Evolutionary conservation across 2,888 invertebrate genomes (phyloP), one percentile per base, ranked within the genome.

Genomic region (Uloborus plumipes): DNA sequence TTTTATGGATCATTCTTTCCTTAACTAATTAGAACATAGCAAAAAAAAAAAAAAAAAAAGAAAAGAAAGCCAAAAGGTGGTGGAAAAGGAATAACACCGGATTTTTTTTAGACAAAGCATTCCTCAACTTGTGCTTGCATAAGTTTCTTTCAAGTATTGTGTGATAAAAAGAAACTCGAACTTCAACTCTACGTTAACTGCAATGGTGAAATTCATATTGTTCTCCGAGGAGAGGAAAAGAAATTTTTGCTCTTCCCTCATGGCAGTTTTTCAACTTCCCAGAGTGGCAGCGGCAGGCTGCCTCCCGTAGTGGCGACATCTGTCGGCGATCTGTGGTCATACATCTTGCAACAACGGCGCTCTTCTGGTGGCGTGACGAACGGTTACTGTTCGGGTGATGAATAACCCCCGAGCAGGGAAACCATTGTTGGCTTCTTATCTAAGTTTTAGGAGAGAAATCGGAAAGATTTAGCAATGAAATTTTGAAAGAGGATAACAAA

Each of bases 221-320:
- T 50, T 55, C 73, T 69, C 49, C 49, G 39, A 66, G 78, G 71
- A 66, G 26, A 49, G 61, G 53, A 59, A 69, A 67, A 47, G 47
- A 67, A 62, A 50, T 51, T 74, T 74, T 73, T 14, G n/a, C 39
- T 69, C 47, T 39, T 55, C 67, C 67, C 39, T 74, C 55, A 49
- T 39, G 39, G 11, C 39, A 39, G 31, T 76, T 76, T 80, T 80
- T 73, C 73, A 39, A 26, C 58, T 58, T 70, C 47, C 49, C 15
- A 14, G 80, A 75, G 80, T 81, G 80, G 80, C 80, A 81, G 61
- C 79, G 73, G 73, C 80, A 81, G 74, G 64, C 73, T 74, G 70
- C 80, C 80, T 74, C 74, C 80, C 80, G 80, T 74, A 39, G 80
- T 81, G 80, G 80, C 80, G 80, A 81, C 80, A 81, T 81, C 80